Conservation (phyloP, 2,113 vertebrate genomes). For the Cepphus grylle region DNA sequence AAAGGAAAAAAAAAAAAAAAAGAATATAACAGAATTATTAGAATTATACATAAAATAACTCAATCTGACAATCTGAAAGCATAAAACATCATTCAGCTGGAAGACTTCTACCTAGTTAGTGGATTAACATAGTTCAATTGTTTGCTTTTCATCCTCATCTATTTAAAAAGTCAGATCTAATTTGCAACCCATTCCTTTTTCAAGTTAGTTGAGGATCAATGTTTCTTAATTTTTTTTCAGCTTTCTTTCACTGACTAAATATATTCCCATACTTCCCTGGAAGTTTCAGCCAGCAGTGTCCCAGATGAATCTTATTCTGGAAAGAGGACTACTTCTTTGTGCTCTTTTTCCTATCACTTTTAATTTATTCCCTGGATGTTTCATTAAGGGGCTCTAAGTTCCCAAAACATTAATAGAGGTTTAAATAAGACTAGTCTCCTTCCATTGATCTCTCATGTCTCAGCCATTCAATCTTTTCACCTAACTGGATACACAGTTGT, state of each 20-base stretch:
- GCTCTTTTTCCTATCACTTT: neutral
- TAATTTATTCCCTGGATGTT: constrained; percentile 48
- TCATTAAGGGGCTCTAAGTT: constrained; percentile 23
- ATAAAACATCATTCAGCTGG: neutral
- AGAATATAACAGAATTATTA: neutral
- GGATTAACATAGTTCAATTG: neutral
- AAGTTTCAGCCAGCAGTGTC: neutral
- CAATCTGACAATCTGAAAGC: neutral
- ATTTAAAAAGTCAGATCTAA: neutral
- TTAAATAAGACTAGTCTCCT: constrained; percentile 2
- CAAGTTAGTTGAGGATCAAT: neutral
- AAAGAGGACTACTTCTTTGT: neutral
- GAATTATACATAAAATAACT: neutral
- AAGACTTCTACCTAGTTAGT: neutral
- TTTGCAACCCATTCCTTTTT: neutral
- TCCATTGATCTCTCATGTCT: neutral
- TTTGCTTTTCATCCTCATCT: neutral
- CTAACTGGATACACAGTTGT: neutral
- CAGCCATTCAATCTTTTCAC: neutral
- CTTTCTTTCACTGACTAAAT: neutral
- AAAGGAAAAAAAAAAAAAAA: neutral
- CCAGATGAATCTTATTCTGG: neutral
- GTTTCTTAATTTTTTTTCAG: neutral
- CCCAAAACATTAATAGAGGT: neutral
- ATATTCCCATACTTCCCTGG: neutral